Evolutionary conservation across 2,113 vertebrate genomes (phyloP), one percentile per base, ranked within the genome.

Genomic region (Peromyscus leucopus): DNA sequence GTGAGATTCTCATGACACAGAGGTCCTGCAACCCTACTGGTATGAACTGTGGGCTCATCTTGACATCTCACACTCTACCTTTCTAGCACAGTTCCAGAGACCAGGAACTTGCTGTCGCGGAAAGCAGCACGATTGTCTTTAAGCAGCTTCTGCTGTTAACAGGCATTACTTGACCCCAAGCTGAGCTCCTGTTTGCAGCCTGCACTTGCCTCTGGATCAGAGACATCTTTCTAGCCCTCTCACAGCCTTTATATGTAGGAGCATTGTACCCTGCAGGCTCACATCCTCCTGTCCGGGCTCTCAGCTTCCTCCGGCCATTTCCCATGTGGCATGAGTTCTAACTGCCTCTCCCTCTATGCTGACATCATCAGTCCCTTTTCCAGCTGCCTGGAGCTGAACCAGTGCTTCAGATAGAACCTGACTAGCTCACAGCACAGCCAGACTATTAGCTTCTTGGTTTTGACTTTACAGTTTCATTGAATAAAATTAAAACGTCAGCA

Each of bases 381-480:
- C 69, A 48, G 82, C 5, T 13, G 0, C 93, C 80, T 71, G n/a
- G 90, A 86, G 87, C 33, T 39, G 69, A 90, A 71, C 69, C 31
- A 80, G 42, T 72, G 19, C 67, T 95, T 93, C 48, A 33, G 17
- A 12, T 85, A 55, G 19, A 46, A 4, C 55, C 79, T 89, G 65
- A 48, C 55, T 46, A 93, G 46, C 51, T 88, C 48, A 55, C 22
- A 15, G 26, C n/a, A 78, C 55, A 46, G 16, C 6, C n/a, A 57
- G 33, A 82, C 71, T 85, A 46, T 84, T 69, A 46, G 6, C 78
- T 42, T 76, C 82, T 92, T 96, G 36, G 57, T 85, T 96, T 94
- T 76, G 17, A 69, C 74, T 74, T 89, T 93, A 78, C 67, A 24
- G 72, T 83, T 92, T n/a, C 42, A 63, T 93, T 91, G 89, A 65